phyloP scores from a whole-genome alignment of 2,888 invertebrate genomes.

The Conomelus anceps region DNA sequence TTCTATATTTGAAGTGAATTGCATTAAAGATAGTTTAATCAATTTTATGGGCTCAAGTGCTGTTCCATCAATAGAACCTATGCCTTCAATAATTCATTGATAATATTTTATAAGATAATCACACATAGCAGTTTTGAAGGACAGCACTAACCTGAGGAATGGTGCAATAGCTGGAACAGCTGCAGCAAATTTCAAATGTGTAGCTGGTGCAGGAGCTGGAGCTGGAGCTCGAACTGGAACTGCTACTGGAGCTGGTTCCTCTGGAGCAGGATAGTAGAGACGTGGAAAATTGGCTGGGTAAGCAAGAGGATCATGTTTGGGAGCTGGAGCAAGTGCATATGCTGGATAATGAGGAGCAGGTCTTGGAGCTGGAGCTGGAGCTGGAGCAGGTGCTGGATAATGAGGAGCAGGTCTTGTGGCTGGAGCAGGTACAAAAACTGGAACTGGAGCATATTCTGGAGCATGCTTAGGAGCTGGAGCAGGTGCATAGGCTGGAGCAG shows the following conservation, averaged over 20 bases:
- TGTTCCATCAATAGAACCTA: too few relatives aligned
- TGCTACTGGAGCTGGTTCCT: not conserved
- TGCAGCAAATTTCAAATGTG: not conserved
- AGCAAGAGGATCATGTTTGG: not conserved
- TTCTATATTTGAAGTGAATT: too few relatives aligned
- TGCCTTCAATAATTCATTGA: too few relatives aligned
- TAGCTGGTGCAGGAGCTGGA: not conserved
- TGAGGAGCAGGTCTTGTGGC: not conserved
- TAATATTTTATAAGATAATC: too few relatives aligned
- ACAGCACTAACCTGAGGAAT: not conserved
- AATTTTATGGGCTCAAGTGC: too few relatives aligned
- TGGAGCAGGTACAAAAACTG: conserved; percentile 22
- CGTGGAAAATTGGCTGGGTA: not conserved
- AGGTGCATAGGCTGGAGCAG: conserved; percentile 17
- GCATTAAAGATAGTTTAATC: too few relatives aligned
- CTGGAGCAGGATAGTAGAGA: not conserved
- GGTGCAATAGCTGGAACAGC: not conserved
- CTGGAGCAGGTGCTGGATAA: not conserved
- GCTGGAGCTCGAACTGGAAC: not conserved
- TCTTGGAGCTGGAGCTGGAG: not conserved
- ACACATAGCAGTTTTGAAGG: too few relatives aligned
- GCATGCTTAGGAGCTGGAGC: conserved; percentile 23
- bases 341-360: too few relatives aligned
- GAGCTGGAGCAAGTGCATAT: not conserved
- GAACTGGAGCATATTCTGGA: conserved; percentile 38